These are phyloP conservation scores for Arizona elegans DNA, from an alignment of 2,113 vertebrate species.

Conservation along the genomic window DNA sequence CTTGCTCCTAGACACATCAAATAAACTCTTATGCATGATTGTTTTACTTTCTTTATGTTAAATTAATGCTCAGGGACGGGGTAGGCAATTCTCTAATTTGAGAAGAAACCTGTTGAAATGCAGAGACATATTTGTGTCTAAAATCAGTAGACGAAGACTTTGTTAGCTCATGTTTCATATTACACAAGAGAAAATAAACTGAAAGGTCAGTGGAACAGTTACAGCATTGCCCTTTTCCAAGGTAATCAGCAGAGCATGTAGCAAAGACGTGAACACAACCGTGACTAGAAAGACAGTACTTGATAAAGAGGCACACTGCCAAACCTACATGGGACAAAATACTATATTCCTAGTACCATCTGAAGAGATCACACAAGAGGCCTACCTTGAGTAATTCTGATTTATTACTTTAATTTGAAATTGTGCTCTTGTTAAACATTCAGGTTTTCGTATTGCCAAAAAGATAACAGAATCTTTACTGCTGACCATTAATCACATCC, in stretches of 20 bases:
- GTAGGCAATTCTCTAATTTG: conserved; percentile 24
- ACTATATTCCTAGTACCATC: conserved; percentile 17
- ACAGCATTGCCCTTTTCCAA: conserved; percentile 82
- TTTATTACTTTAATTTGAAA: conserved; percentile 64
- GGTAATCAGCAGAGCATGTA: conserved; percentile 82
- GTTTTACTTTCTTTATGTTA: not conserved
- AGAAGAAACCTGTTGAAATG: conserved; percentile 55
- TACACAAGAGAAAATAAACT: conserved; percentile 85
- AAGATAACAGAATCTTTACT: conserved; percentile 55
- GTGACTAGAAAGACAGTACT: conserved; percentile 71
- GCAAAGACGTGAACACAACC: conserved; percentile 71
- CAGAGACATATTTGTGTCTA: conserved; percentile 64
- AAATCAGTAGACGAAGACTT: conserved; percentile 68
- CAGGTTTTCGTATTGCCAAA: conserved; percentile 57
- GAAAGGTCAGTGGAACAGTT: conserved; percentile 82
- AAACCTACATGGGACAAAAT: conserved; percentile 50
- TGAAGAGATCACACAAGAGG: conserved; percentile 45
- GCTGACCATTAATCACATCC: conserved; percentile 67
- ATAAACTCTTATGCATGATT: not conserved
- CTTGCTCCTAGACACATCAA: conserved; percentile 17
- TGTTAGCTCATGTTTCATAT: conserved; percentile 78
- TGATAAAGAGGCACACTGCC: conserved; percentile 65
- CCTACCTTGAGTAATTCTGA: conserved; percentile 62
- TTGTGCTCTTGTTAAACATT: conserved; percentile 49
- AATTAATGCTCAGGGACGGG: conserved; percentile 40